Evolutionary conservation across 2,797 vertebrate genomes (phyloP), one percentile per base, ranked within the genome.

Genomic region (Poeciliopsis turneri): DNA sequence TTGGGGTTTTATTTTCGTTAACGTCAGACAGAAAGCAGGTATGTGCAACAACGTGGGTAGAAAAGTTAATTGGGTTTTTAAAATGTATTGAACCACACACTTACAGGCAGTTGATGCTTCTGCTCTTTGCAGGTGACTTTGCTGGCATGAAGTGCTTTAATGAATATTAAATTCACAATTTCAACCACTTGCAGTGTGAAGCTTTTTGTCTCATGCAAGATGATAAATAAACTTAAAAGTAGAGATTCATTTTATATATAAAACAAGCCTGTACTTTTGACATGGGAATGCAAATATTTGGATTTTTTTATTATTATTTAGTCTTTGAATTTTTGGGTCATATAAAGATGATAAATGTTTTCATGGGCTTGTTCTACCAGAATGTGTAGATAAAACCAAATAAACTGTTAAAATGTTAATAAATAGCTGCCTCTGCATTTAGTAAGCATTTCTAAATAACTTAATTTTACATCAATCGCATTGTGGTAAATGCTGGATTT

Each of bases 21-120:
- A 78, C 78, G 70, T 78, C 72, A 78, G 73, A 28, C 69, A 72
- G 71, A 77, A 74, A 66, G 73, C 39, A 30, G 66, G 76, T 77
- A 23, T 69, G 13, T 74, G 57, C 68, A 82, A 51, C 76, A 68
- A 71, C 71, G 78, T 83, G 73, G 51, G 77, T 72, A n/a, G 82
- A 81, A 51, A 43, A 78, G 46, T 51, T 33, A 78, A 87, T 76
- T 47, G 72, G 15, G 57, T 57, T 43, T 73, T 49, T n/a, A 70
- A 45, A 51, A 79, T 41, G 55, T 25, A 45, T 66, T 23, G 47
- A 69, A 74, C 18, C 25, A n/a, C 30, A 55, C 55, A 49, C 28
- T 72, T 70, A 41, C n/a, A 75, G 16, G 51, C 39, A 41, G 53
- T 81, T 64, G 55, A 45, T 81, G 25, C n/a, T 70, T 70, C 68